These are phyloP conservation scores for Hydrotaea diabolus DNA, from an alignment of 2,888 invertebrate species.

Conservation along the genomic window DNA sequence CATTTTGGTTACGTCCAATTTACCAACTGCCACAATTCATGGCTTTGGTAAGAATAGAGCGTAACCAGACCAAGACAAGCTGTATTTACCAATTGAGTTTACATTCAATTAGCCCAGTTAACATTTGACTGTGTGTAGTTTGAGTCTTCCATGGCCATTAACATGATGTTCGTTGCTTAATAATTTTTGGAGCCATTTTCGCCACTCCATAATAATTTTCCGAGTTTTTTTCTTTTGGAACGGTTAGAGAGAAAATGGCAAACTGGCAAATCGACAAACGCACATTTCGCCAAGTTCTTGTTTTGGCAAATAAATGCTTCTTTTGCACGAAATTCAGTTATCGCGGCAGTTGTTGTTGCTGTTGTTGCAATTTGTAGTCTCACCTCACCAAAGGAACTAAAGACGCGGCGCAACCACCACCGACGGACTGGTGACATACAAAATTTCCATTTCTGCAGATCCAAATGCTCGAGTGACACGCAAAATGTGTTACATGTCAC, in stretches of 20 bases:
- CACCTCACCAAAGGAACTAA: conserved; percentile 46
- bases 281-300: neutral
- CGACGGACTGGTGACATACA: conserved; percentile 45
- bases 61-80: neutral
- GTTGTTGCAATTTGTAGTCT: conserved; percentile 34
- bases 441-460: conserved; percentile 27
- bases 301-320: conserved; percentile 46
- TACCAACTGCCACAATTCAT: too few species aligned
- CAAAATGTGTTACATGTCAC: conserved; percentile 66
- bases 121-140: neutral
- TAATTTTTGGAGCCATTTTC: conserved; percentile 57
- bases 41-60: too few species aligned
- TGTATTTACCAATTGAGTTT: conserved; percentile 29
- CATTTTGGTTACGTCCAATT: too few species aligned
- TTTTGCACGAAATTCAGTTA: conserved; percentile 65
- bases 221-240: too few species aligned
- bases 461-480: conserved; percentile 68
- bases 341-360: neutral
- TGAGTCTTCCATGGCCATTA: conserved; percentile 34
- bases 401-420: conserved; percentile 24
- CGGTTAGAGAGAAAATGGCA: neutral
- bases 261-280: neutral
- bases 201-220: conserved; percentile 10
- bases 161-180: conserved; percentile 47
- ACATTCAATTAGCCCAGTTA: conserved; percentile 61